phyloP scores from a whole-genome alignment of 1,140 invertebrate species.

The Cataglyphis hispanica region DNA sequence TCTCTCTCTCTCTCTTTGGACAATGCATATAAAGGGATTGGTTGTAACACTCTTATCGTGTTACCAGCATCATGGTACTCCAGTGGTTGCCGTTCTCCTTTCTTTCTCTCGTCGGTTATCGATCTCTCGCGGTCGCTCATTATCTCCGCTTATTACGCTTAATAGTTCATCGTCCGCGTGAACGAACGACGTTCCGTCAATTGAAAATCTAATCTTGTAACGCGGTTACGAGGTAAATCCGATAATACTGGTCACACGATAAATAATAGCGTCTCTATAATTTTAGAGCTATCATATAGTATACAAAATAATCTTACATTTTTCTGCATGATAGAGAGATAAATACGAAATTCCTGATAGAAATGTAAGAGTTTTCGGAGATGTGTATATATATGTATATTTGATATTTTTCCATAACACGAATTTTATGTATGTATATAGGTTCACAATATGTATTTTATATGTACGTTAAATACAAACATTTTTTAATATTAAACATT shows the following conservation, averaged over 20 bases:
- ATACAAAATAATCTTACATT: not conserved
- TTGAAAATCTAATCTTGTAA: constrained; percentile 51
- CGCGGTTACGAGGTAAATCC: constrained; percentile 46
- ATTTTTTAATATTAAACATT: too few species aligned
- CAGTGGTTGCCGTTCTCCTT: constrained; percentile 22
- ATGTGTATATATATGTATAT: too few species aligned
- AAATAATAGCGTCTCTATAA: constrained; percentile 26
- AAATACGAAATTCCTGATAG: not conserved
- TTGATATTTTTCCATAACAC: too few species aligned
- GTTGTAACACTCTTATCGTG: constrained; percentile 32
- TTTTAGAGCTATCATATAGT: not conserved
- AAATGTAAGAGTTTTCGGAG: too few species aligned
- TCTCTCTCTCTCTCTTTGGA: constrained; percentile 2
- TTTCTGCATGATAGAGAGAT: not conserved
- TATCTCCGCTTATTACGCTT: constrained; percentile 43
- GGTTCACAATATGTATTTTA: too few species aligned
- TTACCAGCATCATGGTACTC: constrained; percentile 31
- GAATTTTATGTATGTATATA: too few species aligned
- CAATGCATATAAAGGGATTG: constrained; percentile 17
- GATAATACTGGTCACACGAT: constrained; percentile 10
- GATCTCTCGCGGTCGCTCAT: constrained; percentile 24
- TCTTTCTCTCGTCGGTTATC: constrained; percentile 29
- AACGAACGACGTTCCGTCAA: constrained; percentile 5
- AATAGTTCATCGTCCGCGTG: constrained; percentile 43
- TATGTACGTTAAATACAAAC: too few species aligned